Evolutionary conservation across 2,888 invertebrate species (phyloP).

Genomic region (Tenthredo notha): DNA sequence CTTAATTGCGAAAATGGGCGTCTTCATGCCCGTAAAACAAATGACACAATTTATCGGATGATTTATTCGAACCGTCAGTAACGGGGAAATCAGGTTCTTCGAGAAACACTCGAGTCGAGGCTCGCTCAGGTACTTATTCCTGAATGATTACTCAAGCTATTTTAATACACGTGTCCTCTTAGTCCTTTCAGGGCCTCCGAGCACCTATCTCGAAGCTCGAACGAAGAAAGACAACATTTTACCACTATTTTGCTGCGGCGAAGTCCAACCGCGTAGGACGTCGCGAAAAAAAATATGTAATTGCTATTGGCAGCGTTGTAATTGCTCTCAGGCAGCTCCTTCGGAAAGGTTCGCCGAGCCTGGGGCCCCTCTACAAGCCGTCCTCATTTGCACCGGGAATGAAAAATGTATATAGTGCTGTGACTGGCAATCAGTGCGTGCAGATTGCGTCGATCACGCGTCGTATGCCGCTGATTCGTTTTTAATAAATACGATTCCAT

Average conservation of each 20-base stretch:
- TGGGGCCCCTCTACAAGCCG: slow-evolving; percentile 3
- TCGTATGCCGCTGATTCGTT: slow-evolving; percentile 43
- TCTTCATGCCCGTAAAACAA: slow-evolving; percentile 11
- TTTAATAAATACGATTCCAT: slow-evolving; percentile 46
- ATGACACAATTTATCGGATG: slow-evolving; percentile 26
- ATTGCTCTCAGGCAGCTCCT: slow-evolving; percentile 34
- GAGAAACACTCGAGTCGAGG: background rate
- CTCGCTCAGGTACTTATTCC: slow-evolving; percentile 35
- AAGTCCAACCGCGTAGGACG: slow-evolving; percentile 28
- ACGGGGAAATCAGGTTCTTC: slow-evolving; percentile 27
- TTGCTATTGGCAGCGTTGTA: slow-evolving; percentile 49
- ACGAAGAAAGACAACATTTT: slow-evolving; percentile 31
- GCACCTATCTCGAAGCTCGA: slow-evolving; percentile 19
- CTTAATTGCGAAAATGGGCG: slow-evolving; percentile 30
- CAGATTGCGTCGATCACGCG: slow-evolving; percentile 51
- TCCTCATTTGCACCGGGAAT: slow-evolving; percentile 27
- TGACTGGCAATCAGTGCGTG: slow-evolving; percentile 50
- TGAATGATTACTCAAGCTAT: slow-evolving; percentile 47
- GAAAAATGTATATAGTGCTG: slow-evolving; percentile 20
- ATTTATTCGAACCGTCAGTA: slow-evolving; percentile 10
- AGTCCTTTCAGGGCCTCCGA: slow-evolving; percentile 1
- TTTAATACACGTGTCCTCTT: slow-evolving; percentile 14
- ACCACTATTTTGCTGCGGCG: background rate
- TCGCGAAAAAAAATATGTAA: slow-evolving; percentile 36
- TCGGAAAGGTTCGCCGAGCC: slow-evolving; percentile 4